phyloP scores from a whole-genome alignment of 2,113 vertebrate species.

The Hassar affinis region DNA sequence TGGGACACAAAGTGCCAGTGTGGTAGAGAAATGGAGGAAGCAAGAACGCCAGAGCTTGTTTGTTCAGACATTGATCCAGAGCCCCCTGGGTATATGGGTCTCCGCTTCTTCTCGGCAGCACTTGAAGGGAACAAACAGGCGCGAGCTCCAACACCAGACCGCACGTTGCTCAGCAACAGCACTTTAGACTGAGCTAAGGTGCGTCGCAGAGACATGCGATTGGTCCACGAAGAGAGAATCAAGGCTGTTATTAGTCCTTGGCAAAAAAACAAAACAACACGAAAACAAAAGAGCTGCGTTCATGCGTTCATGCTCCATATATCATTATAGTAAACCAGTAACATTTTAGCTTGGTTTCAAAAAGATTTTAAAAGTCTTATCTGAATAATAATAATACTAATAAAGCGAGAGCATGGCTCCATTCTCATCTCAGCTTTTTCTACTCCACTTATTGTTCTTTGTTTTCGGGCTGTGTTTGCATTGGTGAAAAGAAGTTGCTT shows the following conservation, averaged over 20 bases:
- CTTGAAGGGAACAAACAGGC: constrained; percentile 53
- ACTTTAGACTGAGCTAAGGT: constrained; percentile 45
- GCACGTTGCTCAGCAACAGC: constrained; percentile 56
- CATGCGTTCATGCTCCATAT: neutral
- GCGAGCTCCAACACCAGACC: constrained; percentile 51
- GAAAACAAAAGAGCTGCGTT: constrained; percentile 23
- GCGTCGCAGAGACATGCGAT: constrained; percentile 25
- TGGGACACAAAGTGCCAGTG: constrained; percentile 10
- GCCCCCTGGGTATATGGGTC: constrained; percentile 52
- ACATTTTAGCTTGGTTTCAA: neutral
- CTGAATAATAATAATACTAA: neutral
- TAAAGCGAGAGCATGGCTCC: neutral
- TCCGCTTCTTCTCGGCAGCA: constrained; percentile 51
- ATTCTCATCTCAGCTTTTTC: constrained; percentile 1
- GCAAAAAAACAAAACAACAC: neutral
- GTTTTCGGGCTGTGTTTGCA: neutral
- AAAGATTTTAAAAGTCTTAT: neutral
- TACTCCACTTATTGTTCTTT: neutral
- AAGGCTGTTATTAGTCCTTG: constrained; percentile 50
- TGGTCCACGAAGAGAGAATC: constrained; percentile 48
- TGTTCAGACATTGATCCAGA: constrained; percentile 54
- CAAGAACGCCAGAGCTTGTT: constrained; percentile 45
- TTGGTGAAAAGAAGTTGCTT: neutral
- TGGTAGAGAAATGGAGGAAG: constrained; percentile 31
- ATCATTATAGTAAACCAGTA: neutral